These are phyloP conservation scores for Stenopsyche tienmushanensis DNA, from an alignment of 1,140 invertebrate species.

Conservation along the genomic window DNA sequence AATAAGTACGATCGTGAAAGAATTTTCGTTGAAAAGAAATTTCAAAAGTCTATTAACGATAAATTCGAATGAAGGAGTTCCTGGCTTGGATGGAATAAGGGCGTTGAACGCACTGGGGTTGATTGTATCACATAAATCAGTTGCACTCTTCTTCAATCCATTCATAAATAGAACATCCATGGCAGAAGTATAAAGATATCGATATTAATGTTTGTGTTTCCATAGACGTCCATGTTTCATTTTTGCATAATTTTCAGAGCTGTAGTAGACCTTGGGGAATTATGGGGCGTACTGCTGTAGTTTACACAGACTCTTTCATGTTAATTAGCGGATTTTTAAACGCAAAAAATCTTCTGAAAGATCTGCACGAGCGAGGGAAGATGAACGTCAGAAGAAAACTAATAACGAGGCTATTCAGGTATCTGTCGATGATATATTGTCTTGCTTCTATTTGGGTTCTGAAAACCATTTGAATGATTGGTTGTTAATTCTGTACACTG, in stretches of 20 bases:
- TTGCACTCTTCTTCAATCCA: slow-evolving; percentile 71
- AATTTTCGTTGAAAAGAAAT: slow-evolving; percentile 70
- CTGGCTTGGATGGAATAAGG: slow-evolving; percentile 67
- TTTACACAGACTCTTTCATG: slow-evolving; percentile 77
- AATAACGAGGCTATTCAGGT: slow-evolving; percentile 63
- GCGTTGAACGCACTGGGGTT: slow-evolving; percentile 67
- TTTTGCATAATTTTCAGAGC: slow-evolving; percentile 50
- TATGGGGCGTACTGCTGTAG: slow-evolving; percentile 68
- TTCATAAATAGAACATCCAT: slow-evolving; percentile 69
- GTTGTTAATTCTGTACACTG: no score
- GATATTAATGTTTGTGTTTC: not conserved
- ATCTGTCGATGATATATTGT: slow-evolving; percentile 61
- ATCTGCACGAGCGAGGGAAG: slow-evolving; percentile 57
- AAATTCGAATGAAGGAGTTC: slow-evolving; percentile 58
- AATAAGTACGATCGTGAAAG: slow-evolving; percentile 48
- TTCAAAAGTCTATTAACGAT: slow-evolving; percentile 58
- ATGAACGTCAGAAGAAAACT: slow-evolving; percentile 63
- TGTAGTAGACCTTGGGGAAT: slow-evolving; percentile 70
- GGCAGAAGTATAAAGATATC: slow-evolving; percentile 58
- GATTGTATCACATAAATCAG: slow-evolving; percentile 69
- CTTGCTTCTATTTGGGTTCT: no score
- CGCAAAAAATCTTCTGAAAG: slow-evolving; percentile 64
- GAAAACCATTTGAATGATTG: no score
- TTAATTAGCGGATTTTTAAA: slow-evolving; percentile 73
- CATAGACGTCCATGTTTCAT: slow-evolving; percentile 4